phyloP scores from a whole-genome alignment of 2,797 vertebrate species.

The Macrochelys suwanniensis region DNA sequence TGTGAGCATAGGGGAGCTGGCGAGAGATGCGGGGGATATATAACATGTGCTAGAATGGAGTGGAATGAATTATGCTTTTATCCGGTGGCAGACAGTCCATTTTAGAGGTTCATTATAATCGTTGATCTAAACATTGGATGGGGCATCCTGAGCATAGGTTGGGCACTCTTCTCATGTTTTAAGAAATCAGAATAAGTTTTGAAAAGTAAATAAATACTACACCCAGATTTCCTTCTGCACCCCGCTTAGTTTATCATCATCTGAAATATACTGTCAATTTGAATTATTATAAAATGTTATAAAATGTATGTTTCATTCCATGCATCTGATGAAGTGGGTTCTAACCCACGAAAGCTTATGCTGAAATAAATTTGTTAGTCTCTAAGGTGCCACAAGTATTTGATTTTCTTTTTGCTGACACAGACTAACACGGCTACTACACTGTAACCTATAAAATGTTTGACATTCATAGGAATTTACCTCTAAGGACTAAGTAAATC shows the following conservation, averaged over 20 bases:
- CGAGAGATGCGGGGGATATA: neutral
- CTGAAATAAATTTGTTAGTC: too few relatives aligned
- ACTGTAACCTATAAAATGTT: neutral
- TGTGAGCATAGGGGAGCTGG: neutral
- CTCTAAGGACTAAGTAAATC: neutral
- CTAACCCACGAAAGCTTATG: too few relatives aligned
- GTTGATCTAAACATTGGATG: neutral
- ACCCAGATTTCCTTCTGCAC: neutral
- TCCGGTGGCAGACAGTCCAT: rapidly evolving
- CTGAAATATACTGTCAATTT: neutral
- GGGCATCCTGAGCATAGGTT: neutral
- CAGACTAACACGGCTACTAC: too few relatives aligned
- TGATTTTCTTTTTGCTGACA: too few relatives aligned
- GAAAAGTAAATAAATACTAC: neutral
- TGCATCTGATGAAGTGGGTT: too few relatives aligned
- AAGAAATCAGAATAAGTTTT: neutral
- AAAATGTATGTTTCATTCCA: too few relatives aligned
- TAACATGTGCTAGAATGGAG: neutral
- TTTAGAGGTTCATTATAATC: conserved; percentile 3
- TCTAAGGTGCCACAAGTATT: too few relatives aligned
- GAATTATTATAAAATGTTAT: neutral
- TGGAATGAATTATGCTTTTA: neutral
- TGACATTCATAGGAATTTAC: neutral
- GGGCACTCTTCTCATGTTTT: neutral
- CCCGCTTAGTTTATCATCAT: neutral